Conservation (phyloP, 2,888 invertebrate species). For the Halocaridina rubra region DNA sequence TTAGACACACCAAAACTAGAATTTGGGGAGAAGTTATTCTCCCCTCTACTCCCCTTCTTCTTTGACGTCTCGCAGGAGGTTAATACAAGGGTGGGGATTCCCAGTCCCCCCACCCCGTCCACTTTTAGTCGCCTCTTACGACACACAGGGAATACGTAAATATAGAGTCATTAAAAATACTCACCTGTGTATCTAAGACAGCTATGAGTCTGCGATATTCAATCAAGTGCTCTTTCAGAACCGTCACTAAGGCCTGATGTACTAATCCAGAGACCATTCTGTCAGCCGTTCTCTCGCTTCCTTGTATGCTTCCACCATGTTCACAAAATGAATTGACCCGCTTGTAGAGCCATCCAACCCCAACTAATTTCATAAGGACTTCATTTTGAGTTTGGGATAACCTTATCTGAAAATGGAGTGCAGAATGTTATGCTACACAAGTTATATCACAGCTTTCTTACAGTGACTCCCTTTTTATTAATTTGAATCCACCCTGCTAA, state of each 20-base stretch:
- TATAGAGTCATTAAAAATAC: too few relatives aligned
- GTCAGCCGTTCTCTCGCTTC: conserved; percentile 15
- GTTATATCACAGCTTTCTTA: neutral
- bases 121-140: too few relatives aligned
- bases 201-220: conserved; percentile 91
- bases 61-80: too few relatives aligned
- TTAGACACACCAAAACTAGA: too few relatives aligned
- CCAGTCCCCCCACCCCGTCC: too few relatives aligned
- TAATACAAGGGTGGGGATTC: too few relatives aligned
- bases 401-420: conserved; percentile 39
- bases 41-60: too few relatives aligned
- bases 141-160: too few relatives aligned
- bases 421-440: neutral
- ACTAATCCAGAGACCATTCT: conserved; percentile 74
- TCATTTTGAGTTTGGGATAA: conserved; percentile 70
- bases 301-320: conserved; percentile 65
- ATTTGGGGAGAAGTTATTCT: too few relatives aligned
- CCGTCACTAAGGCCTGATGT: conserved; percentile 87
- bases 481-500: neutral
- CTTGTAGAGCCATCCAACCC: conserved; percentile 88
- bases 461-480: neutral
- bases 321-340: conserved; percentile 84
- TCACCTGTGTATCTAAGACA: conserved; percentile 85
- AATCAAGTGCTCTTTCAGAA: conserved; percentile 84
- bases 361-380: conserved; percentile 81